Evolutionary conservation across 2,888 invertebrate genomes (phyloP), one percentile per base, ranked within the genome.

Genomic region (Apamea epomidion): DNA sequence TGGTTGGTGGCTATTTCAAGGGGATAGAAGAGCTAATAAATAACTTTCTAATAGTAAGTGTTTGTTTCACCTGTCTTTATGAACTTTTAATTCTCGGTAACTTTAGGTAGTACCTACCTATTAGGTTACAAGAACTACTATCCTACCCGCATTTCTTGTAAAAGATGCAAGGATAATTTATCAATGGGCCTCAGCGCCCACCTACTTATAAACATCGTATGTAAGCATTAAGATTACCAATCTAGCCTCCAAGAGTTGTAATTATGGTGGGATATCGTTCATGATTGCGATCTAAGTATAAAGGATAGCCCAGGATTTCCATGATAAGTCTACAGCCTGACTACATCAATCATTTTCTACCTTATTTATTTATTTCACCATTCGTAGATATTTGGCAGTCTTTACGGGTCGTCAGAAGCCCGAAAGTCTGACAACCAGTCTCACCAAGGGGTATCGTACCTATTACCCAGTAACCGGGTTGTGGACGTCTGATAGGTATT

Each of bases 1-100:
- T 70, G 58, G 85, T 58, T 74, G 60, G 64, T 85, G 70, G 3
- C 32, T 70, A 54, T 65, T 80, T 85, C 0, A 62, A 42, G 54
- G 32, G 54, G 8, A 68, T 18, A n/a, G 12, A n/a, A 32, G 0
- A 29, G 0, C 21, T 51, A 25, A 6, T 71, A 32, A 25, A 32
- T 37, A 0, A 25, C 14, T 18, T 14, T n/a, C 6, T n/a, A 14
- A 54, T 69, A 54, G 45, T 16, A 42, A 29, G 16, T 21, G 16
- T 29, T 32, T n/a, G 21, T 67, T 51, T 51, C 16, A 51, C 32
- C n/a, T 62, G 25, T 21, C 0, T 37, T 16, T 29, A 8, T 5
- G 14, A 72, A 42, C 32, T 72, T 65, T 45, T 1, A n/a, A 54
- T 4, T 37, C 4, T 10, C 21, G 32, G 64, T 32, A 12, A 65